phyloP scores from a whole-genome alignment of 92 coral and sea anemone genomes.

The Heliopora coerulea region DNA sequence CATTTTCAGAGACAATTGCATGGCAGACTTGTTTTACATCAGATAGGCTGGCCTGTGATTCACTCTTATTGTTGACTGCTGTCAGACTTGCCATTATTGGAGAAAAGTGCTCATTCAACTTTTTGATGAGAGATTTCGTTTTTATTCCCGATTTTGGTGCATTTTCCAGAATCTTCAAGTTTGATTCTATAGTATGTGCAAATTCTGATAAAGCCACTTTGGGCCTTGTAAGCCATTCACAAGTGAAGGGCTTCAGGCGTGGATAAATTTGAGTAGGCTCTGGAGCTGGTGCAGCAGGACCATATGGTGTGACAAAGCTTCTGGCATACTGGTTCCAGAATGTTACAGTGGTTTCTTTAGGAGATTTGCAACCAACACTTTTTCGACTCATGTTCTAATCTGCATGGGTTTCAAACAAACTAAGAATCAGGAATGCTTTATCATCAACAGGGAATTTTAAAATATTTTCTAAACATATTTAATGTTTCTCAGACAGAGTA shows the following conservation, averaged over 20 bases:
- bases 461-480: no score
- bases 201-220: conserved; percentile 20
- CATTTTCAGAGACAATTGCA: not conserved
- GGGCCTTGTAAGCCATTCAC: conserved; percentile 36
- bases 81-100: not conserved
- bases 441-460: no score
- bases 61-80: not conserved
- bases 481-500: no score
- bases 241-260: conserved; percentile 5
- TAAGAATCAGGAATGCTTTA: no score
- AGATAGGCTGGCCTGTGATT: not conserved
- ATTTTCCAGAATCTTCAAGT: not conserved
- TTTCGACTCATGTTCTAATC: not conserved
- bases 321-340: not conserved
- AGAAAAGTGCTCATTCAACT: not conserved
- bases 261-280: not conserved
- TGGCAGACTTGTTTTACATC: not conserved
- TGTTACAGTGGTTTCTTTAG: no score
- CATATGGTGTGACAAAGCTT: conserved; percentile 38
- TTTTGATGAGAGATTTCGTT: not conserved
- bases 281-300: not conserved
- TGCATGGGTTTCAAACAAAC: not conserved
- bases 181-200: conserved; percentile 12
- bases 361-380: not conserved
- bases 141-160: not conserved